Percentiles rank a stretch among this genome's conserved stretches.
These are phyloP conservation scores for Ictidomys tridecemlineatus DNA, from an alignment of 2,113 vertebrate species.

Conservation along the genomic window DNA sequence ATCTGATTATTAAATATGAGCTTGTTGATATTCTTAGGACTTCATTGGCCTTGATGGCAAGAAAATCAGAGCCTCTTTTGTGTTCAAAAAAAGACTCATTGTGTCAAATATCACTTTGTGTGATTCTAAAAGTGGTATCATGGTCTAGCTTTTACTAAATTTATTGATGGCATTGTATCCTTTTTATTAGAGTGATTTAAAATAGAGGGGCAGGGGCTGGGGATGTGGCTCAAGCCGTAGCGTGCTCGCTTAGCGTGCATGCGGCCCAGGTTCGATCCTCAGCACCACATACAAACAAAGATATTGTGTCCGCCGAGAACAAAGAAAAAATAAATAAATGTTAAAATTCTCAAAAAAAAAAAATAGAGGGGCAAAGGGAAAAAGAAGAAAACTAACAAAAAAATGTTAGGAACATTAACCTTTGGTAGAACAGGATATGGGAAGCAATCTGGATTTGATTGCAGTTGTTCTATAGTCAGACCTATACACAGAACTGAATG, in stretches of 20 bases:
- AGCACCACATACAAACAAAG: too few relatives aligned
- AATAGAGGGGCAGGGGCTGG: neutral
- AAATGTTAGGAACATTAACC: neutral
- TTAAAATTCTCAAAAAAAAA: too few relatives aligned
- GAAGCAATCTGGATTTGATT: neutral
- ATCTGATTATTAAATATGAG: slow-evolving; percentile 41
- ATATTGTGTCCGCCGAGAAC: too few relatives aligned
- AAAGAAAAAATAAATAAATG: too few relatives aligned
- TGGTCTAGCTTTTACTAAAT: neutral
- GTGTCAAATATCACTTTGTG: neutral
- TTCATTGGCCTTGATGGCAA: neutral
- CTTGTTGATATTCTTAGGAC: slow-evolving; percentile 35
- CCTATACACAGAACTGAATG: neutral
- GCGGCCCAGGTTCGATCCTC: too few relatives aligned
- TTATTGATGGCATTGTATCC: neutral
- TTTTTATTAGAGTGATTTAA: slow-evolving; percentile 14
- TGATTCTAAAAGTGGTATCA: neutral
- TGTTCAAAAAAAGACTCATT: neutral
- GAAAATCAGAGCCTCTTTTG: neutral
- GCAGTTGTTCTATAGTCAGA: neutral
- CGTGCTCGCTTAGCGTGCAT: too few relatives aligned
- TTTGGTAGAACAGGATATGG: neutral
- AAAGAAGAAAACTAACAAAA: too few relatives aligned
- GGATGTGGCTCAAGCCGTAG: too few relatives aligned
- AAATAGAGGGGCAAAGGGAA: neutral